Conservation (phyloP, 2,797 vertebrate genomes). For the Myotis vivesi region DNA sequence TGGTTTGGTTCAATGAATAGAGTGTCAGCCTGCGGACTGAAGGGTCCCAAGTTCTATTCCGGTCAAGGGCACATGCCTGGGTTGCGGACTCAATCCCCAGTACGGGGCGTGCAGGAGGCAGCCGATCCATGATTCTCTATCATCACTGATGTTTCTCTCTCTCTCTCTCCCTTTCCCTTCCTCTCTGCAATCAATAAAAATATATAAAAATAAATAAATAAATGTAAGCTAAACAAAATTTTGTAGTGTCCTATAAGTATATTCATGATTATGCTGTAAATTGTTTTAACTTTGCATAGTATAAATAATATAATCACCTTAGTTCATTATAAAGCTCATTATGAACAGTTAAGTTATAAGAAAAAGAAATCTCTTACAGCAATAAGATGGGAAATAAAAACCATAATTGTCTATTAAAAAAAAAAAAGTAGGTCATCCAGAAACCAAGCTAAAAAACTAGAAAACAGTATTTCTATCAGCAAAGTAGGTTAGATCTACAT, state of each 20-base stretch:
- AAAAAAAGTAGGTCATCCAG: conserved; percentile 54
- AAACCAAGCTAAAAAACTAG: conserved; percentile 33
- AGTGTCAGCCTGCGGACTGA: too few species aligned
- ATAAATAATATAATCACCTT: conserved; percentile 26
- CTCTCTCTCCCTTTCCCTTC: too few species aligned
- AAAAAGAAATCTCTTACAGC: conserved; percentile 16
- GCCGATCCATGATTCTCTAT: too few species aligned
- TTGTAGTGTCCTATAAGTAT: not conserved
- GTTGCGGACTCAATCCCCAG: too few species aligned
- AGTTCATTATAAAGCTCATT: not conserved
- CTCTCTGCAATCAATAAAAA: too few species aligned
- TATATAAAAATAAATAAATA: not conserved
- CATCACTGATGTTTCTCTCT: too few species aligned
- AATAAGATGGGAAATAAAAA: conserved; percentile 56
- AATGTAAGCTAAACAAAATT: conserved; percentile 24
- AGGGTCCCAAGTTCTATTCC: too few species aligned
- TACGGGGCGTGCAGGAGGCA: too few species aligned
- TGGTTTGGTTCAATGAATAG: too few species aligned
- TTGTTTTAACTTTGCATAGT: conserved; percentile 27
- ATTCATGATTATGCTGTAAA: not conserved
- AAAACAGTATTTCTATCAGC: conserved; percentile 44
- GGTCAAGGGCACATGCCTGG: too few species aligned
- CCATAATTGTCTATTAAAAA: not conserved
- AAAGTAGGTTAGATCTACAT: conserved; percentile 53
- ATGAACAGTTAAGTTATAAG: conserved; percentile 34